A percentile compares a stretch with the other conserved stretches of the same genome.
Evolutionary conservation across 1,140 invertebrate species (phyloP).

Genomic region (Catajapyx aquilonaris): DNA sequence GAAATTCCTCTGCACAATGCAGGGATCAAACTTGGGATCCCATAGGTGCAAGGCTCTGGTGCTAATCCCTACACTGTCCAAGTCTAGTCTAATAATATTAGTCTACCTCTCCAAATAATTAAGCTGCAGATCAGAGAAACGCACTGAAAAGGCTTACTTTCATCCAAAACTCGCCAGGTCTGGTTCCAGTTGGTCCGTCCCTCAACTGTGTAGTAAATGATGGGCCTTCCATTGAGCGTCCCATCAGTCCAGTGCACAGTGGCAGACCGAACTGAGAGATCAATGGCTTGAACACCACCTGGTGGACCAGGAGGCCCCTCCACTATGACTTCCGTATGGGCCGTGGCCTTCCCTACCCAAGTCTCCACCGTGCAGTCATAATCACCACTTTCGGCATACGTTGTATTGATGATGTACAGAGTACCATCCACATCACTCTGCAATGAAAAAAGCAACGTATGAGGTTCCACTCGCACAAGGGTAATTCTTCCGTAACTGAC

Average conservation of each 20-base stretch:
- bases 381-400: constrained; percentile 61
- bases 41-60: too few species aligned
- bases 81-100: too few species aligned
- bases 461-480: too few species aligned
- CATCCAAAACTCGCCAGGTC: constrained; percentile 52
- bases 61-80: too few species aligned
- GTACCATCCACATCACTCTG: constrained; percentile 41
- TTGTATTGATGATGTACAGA: constrained; percentile 57
- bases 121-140: too few species aligned
- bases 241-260: constrained; percentile 77
- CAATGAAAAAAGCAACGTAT: constrained; percentile 10
- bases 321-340: constrained; percentile 44
- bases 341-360: constrained; percentile 55
- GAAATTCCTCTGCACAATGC: too few species aligned
- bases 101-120: too few species aligned
- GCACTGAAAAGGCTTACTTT: constrained; percentile 29
- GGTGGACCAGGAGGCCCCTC: constrained; percentile 68
- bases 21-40: too few species aligned
- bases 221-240: constrained; percentile 52
- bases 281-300: constrained; percentile 50
- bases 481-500: too few species aligned
- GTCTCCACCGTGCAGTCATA: constrained; percentile 78
- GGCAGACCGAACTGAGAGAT: constrained; percentile 49
- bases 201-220: constrained; percentile 52
- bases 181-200: constrained; percentile 68